phyloP scores from a whole-genome alignment of 2,797 vertebrate genomes.

The Rhinoraja longicauda region DNA sequence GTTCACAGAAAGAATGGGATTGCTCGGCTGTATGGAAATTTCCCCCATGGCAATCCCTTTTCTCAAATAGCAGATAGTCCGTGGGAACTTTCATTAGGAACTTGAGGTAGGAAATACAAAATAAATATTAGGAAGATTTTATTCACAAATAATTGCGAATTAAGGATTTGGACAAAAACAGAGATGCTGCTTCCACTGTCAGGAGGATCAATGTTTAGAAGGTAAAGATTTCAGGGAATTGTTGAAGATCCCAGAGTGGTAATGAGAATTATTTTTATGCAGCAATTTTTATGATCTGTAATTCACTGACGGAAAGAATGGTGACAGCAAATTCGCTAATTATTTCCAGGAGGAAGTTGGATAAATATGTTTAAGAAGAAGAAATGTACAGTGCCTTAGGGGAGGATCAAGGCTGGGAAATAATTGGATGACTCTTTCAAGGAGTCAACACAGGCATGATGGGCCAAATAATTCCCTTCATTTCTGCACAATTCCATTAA shows the following conservation, averaged over 20 bases:
- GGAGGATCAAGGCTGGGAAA: not conserved
- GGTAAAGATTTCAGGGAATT: not conserved
- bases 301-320: not conserved
- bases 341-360: not conserved
- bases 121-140: not conserved
- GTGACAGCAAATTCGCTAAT: not conserved
- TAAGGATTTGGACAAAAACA: not conserved
- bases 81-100: not conserved
- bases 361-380: not conserved
- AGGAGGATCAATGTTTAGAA: not conserved
- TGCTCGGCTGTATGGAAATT: not conserved
- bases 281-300: not conserved
- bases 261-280: not conserved
- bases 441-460: not conserved
- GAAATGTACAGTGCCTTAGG: not conserved
- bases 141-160: not conserved
- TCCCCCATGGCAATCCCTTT: not conserved
- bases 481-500: not conserved
- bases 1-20: not conserved
- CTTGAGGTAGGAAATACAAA: not conserved
- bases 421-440: slow-evolving; percentile 18
- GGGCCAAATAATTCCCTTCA: not conserved
- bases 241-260: not conserved
- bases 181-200: not conserved
- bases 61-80: not conserved